Conservation (phyloP, 2,888 invertebrate genomes). For the Octonoba sinensis region DNA sequence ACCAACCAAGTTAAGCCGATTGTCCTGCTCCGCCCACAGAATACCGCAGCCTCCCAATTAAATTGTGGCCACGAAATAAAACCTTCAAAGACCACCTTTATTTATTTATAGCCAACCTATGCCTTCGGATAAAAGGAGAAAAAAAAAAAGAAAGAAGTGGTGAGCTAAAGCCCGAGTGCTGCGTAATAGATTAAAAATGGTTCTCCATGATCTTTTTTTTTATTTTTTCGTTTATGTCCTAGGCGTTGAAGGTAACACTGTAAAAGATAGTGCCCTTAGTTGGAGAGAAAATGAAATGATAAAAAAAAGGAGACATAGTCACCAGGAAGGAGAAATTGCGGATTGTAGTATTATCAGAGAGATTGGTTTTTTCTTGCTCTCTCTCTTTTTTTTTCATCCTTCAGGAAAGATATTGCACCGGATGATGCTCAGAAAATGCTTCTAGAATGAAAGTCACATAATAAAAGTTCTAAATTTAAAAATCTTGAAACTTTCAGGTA, state of each 20-base stretch:
- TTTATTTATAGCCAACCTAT: slow-evolving; percentile 50
- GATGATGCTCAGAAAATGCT: too few species aligned
- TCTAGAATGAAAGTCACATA: too few species aligned
- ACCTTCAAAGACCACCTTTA: slow-evolving; percentile 52
- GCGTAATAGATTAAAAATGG: slow-evolving; percentile 60
- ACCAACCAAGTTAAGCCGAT: slow-evolving; percentile 56
- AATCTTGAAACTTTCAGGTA: too few species aligned
- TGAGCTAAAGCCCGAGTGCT: slow-evolving; percentile 41
- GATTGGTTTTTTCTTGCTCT: background rate
- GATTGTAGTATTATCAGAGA: background rate
- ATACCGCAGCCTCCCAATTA: slow-evolving; percentile 44
- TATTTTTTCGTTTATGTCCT: background rate
- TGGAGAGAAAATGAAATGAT: slow-evolving; percentile 38
- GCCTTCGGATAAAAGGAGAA: background rate
- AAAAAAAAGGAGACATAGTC: background rate
- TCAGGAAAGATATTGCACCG: background rate
- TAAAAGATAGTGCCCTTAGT: slow-evolving; percentile 11
- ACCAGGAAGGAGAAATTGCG: background rate
- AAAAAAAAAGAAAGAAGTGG: slow-evolving; percentile 11
- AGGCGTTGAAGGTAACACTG: slow-evolving; percentile 25
- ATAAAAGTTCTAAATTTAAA: too few species aligned
- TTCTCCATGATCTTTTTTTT: slow-evolving; percentile 2
- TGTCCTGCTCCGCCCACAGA: slow-evolving; percentile 31
- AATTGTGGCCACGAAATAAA: slow-evolving; percentile 54
- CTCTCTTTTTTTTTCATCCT: background rate